These are phyloP conservation scores for Hypselothyrea guttata DNA, from an alignment of 2,888 invertebrate species.

Conservation along the genomic window DNA sequence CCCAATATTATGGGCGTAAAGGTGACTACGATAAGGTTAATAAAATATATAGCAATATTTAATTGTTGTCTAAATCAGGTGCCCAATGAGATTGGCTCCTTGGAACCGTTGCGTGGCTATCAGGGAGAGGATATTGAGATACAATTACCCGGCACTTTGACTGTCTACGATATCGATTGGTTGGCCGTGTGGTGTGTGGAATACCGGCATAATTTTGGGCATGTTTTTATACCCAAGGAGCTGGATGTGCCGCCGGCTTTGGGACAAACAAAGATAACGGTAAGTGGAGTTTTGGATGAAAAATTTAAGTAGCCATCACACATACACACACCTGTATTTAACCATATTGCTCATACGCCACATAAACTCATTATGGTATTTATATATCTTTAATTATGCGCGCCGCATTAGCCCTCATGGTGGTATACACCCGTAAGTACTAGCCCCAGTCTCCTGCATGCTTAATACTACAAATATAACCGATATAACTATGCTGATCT, in stretches of 20 bases:
- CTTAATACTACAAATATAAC: neutral
- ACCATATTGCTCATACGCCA: constrained; percentile 52
- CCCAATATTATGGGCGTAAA: constrained; percentile 92
- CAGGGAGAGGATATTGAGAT: constrained; percentile 96
- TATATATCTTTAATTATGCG: constrained; percentile 70
- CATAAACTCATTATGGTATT: constrained; percentile 63
- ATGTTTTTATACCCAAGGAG: constrained; percentile 93
- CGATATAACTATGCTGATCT: neutral
- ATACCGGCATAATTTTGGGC: constrained; percentile 94
- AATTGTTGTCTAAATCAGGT: constrained; percentile 83
- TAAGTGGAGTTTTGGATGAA: constrained; percentile 82
- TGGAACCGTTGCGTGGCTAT: constrained; percentile 91
- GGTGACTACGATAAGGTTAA: constrained; percentile 79
- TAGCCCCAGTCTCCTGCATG: constrained; percentile 59
- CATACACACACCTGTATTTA: constrained; percentile 39
- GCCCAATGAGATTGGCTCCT: constrained; percentile 93
- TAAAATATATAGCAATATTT: neutral
- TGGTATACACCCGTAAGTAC: constrained; percentile 96
- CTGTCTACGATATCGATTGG: constrained; percentile 96
- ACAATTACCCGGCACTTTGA: constrained; percentile 91
- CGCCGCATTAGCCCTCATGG: constrained; percentile 89
- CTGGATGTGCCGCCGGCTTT: constrained; percentile 94
- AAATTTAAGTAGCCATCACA: neutral
- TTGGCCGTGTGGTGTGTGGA: constrained; percentile 95
- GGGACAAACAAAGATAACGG: constrained; percentile 95